phyloP scores from a whole-genome alignment of 2,797 vertebrate species.

The Anas bahamensis region DNA sequence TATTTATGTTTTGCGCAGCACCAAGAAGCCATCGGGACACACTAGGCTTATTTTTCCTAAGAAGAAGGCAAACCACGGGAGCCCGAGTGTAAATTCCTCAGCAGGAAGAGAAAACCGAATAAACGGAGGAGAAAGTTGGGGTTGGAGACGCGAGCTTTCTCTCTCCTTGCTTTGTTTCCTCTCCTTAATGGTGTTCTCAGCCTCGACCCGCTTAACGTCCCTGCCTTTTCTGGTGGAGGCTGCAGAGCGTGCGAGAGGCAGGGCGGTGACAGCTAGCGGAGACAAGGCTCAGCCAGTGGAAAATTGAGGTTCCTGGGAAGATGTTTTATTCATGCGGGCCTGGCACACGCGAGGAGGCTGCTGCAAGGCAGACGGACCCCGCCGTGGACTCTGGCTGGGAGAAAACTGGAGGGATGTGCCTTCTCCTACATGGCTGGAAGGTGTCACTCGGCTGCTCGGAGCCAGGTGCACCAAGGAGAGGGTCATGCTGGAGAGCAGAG shows the following conservation, averaged over 20 bases:
- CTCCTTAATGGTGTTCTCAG: background rate
- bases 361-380: fast-evolving
- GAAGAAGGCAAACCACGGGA: background rate
- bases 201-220: background rate
- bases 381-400: background rate
- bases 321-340: background rate
- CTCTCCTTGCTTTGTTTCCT: background rate
- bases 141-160: background rate
- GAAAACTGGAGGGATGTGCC: fast-evolving
- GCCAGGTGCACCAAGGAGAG: fast-evolving
- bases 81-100: background rate
- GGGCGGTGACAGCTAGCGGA: background rate
- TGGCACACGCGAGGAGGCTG: background rate
- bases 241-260: constrained; percentile 6
- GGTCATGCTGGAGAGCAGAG: background rate
- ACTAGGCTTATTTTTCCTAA: background rate
- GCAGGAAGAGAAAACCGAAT: background rate
- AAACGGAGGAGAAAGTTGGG: background rate
- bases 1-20: background rate
- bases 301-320: background rate
- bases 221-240: background rate
- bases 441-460: background rate
- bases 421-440: background rate
- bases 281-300: background rate
- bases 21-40: background rate